Evolutionary conservation across 2,113 vertebrate species (phyloP).

Genomic region (Cricetomys ansorgei): DNA sequence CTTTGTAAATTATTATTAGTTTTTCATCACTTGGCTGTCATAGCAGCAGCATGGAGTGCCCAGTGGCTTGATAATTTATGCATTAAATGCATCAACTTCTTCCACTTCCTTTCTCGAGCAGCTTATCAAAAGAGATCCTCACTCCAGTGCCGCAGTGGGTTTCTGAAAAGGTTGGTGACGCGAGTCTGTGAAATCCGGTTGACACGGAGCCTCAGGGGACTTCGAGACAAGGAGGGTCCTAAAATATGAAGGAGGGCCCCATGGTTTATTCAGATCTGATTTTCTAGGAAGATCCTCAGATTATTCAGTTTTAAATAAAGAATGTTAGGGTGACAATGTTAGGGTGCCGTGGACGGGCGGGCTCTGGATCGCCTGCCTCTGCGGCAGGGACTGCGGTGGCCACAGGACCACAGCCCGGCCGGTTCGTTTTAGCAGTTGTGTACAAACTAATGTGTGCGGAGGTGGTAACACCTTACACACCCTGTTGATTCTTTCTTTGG

Average conservation of each 20-base stretch:
- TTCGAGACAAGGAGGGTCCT: not conserved
- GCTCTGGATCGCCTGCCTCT: too few relatives aligned
- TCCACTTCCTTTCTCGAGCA: not conserved
- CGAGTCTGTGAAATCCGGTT: not conserved
- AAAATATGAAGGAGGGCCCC: not conserved
- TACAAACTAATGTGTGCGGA: not conserved
- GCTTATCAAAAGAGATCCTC: not conserved
- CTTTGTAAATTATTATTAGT: not conserved
- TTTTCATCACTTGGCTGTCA: not conserved
- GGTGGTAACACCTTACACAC: not conserved
- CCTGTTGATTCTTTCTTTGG: not conserved
- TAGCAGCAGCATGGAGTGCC: fast-evolving
- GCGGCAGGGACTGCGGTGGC: fast-evolving
- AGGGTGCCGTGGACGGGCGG: fast-evolving
- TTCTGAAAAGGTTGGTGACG: not conserved
- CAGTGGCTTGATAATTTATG: not conserved
- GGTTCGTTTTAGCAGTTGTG: not conserved
- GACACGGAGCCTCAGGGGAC: not conserved
- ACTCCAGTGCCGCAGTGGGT: not conserved
- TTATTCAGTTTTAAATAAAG: not conserved
- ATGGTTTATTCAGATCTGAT: fast-evolving
- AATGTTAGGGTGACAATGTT: fast-evolving
- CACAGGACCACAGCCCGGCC: too few relatives aligned
- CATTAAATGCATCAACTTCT: not conserved
- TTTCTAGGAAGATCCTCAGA: not conserved